Conservation (phyloP, 2,888 invertebrate species). For the Stegophylla sp. region DNA sequence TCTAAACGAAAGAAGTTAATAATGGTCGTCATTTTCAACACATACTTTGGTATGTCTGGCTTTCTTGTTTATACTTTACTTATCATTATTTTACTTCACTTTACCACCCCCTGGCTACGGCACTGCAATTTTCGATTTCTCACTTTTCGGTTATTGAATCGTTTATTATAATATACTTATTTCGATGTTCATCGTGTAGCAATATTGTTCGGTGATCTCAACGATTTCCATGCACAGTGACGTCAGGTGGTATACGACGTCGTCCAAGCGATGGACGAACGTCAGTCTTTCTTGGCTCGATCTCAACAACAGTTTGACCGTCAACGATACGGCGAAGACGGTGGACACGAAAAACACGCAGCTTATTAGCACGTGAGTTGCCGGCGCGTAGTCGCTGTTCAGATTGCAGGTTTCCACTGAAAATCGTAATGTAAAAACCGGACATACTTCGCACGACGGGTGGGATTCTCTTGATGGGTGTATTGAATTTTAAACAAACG, state of each 20-base stretch:
- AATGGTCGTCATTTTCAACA: no score
- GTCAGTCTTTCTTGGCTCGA: constrained; percentile 11
- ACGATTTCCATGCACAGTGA: constrained; percentile 38
- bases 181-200: constrained; percentile 40
- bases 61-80: no score
- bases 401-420: constrained; percentile 25
- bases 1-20: no score
- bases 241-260: constrained; percentile 16
- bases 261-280: not conserved
- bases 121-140: no score
- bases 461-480: no score
- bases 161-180: constrained; percentile 13
- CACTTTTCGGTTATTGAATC: no score
- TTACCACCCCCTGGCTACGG: no score
- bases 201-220: constrained; percentile 47
- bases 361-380: not conserved
- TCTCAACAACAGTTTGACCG: constrained; percentile 26
- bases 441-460: no score
- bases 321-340: constrained; percentile 5
- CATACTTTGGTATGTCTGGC: no score
- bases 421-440: no score
- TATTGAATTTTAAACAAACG: no score
- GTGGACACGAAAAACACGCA: constrained; percentile 21
- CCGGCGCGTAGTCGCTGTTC: not conserved
- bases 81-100: no score